Evolutionary conservation across 2,888 invertebrate genomes (phyloP), one percentile per base, ranked within the genome.

Genomic region (Didymodactylos carnosus): DNA sequence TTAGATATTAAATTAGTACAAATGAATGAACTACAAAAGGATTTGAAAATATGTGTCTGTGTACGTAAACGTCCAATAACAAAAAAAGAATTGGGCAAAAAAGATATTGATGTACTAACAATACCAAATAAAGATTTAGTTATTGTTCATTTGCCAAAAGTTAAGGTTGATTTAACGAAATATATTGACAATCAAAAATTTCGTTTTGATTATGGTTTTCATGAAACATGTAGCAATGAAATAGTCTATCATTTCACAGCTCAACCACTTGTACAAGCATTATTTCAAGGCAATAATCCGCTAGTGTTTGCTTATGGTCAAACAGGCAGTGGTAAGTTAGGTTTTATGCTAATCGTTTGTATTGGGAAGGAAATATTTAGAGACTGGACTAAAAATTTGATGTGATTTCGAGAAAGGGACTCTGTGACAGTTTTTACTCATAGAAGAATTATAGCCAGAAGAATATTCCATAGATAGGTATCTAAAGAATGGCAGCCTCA

Each of bases 241-340:
- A 88, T 94, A 82, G 94, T 98, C 78, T 98, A 98, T 86, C 92
- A 91, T 90, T 95, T 75, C 74, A 80, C 77, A 8, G 97, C 97
- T 46, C 92, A 93, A 84, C 97, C 97, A 11, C 86, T 98, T 79
- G 94, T 98, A 73, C 91, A 92, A 84, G 94, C 94, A 75, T 91
- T 98, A 82, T 99, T 98, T 85, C 95, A 98, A 78, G 92, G 94
- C 76, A 94, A 95, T 69, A 95, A 94, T 91, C 97, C 98, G 35
- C 98, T 98, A 35, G 99, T 98, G 84, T 99, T 99, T 86, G 97
- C 98, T 7, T 98, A 99, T 84, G 98, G 98, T 73, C 98, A 98
- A 85, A 98, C 97, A 1, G 98, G 97, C 69, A 92, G 92, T 80
- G 87, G 87, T 88, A 94, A 82, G 91, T 98, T 87, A n/a, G n/a